Conservation (phyloP, 1,140 invertebrate species). For the Zaprionus camerounensis region DNA sequence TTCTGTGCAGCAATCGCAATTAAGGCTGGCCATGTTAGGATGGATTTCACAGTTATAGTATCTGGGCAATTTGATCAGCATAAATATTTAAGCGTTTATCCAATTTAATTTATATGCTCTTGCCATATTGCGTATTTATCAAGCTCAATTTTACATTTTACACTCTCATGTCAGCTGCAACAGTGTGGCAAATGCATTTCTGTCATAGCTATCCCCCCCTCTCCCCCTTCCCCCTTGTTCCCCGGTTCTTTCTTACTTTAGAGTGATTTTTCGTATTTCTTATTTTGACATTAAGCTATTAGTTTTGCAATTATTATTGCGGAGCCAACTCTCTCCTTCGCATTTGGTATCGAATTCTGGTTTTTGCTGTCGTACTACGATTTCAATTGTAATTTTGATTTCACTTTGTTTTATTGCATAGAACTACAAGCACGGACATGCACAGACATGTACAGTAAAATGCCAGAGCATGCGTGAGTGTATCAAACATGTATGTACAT, state of each 20-base stretch:
- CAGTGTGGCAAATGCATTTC: conserved; percentile 7
- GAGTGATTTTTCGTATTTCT: conserved; percentile 5
- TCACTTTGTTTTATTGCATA: conserved; percentile 6
- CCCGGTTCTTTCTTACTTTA: background rate
- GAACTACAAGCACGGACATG: background rate
- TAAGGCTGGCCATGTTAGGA: background rate
- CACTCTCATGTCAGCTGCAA: conserved; percentile 14
- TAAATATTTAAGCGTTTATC: conserved; percentile 27
- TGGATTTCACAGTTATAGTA: conserved; percentile 13
- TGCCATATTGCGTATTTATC: conserved; percentile 22
- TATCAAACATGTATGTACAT: background rate
- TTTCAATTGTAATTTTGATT: conserved; percentile 17
- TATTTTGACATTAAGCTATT: conserved; percentile 29
- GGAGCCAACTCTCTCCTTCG: background rate
- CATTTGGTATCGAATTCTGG: background rate
- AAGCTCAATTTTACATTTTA: conserved; percentile 20
- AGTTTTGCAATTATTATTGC: conserved; percentile 25
- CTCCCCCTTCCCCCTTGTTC: background rate
- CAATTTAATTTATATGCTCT: conserved; percentile 22
- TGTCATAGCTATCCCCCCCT: background rate
- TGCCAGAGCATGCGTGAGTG: background rate
- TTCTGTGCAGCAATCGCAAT: background rate
- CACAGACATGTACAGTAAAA: background rate
- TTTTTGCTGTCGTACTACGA: background rate
- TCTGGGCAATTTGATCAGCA: conserved; percentile 14